Conservation (phyloP, 2,113 vertebrate genomes). For the Pseudopodoces humilis region DNA sequence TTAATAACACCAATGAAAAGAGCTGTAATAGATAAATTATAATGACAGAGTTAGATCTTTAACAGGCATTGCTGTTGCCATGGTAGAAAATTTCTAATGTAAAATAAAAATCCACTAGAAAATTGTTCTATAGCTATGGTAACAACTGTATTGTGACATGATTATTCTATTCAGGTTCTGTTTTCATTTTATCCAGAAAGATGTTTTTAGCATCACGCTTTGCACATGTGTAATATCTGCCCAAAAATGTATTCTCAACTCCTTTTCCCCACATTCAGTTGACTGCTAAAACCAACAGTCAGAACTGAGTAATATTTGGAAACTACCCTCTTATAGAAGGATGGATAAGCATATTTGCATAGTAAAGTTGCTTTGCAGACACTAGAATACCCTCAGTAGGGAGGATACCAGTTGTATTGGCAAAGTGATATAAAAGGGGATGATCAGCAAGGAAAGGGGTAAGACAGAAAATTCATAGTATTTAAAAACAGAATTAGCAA, state of each 20-base stretch:
- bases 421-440: background rate
- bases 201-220: constrained; percentile 7
- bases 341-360: background rate
- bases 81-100: constrained; percentile 54
- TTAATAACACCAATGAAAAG: constrained; percentile 57
- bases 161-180: constrained; percentile 13
- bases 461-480: background rate
- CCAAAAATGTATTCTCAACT: background rate
- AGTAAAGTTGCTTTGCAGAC: background rate
- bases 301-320: background rate
- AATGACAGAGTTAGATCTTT: constrained; percentile 41
- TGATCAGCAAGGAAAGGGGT: background rate
- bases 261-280: background rate
- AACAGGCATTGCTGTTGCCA: constrained; percentile 68
- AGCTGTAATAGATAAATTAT: constrained; percentile 64
- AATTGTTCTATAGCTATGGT: constrained; percentile 64
- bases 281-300: background rate
- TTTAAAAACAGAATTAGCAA: background rate
- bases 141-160: constrained; percentile 34
- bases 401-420: background rate
- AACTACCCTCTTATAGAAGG: background rate
- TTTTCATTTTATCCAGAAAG: constrained; percentile 30
- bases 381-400: background rate
- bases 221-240: constrained; percentile 10
- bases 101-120: constrained; percentile 63